Base-by-base conservation (phyloP, 2,888 invertebrate species). In the Neria commutata region DNA sequence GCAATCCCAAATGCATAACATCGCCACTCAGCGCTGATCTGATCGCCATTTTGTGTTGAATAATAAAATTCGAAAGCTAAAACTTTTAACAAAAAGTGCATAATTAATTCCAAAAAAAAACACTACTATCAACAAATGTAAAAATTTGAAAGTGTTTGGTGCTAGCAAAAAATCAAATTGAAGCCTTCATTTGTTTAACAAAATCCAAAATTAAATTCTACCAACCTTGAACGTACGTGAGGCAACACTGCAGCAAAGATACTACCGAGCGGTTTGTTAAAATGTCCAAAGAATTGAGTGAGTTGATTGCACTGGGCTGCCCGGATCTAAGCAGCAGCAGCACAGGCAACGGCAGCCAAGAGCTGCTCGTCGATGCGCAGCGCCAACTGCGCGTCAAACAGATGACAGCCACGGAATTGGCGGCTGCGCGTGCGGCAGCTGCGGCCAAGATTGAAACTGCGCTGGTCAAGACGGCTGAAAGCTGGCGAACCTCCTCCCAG, bases 311-410 rank as follows among this genome's bases (percentile, higher is more conserved):
- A 58, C 66, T 81, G 33, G 67, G 72, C 52, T 76, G 78, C 61
- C 72, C 80, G 54, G 77, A 80, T 65, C 69, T 80, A 19, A 67
- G 62, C 37, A 61, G 63, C 29, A 56, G 60, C 29, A 66, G 61
- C 54, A 57, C 45, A 57, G 49, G 33, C 19, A 45, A 49, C n/a
- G 52, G 54, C 16, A 60, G 70, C 26, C 64, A 69, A 47, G 62
- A 72, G 52, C 62, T 74, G 45, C 61, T 76, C 3, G 65, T 71
- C 34, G 67, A 75, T 48, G 62, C 70, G 10, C 70, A 76, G 56
- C 79, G 78, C 4, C 75, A 79, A 21, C 64, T 79, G n/a, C 79
- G 77, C 64, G 75, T 77, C 24, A 77, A 77, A 69, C 77, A 78
- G 61, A 77, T 77, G 79, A 77, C 79, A 5, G 76, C 77, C 61